Conservation (phyloP, 1,140 invertebrate species). For the Drosophila tsacasi region DNA sequence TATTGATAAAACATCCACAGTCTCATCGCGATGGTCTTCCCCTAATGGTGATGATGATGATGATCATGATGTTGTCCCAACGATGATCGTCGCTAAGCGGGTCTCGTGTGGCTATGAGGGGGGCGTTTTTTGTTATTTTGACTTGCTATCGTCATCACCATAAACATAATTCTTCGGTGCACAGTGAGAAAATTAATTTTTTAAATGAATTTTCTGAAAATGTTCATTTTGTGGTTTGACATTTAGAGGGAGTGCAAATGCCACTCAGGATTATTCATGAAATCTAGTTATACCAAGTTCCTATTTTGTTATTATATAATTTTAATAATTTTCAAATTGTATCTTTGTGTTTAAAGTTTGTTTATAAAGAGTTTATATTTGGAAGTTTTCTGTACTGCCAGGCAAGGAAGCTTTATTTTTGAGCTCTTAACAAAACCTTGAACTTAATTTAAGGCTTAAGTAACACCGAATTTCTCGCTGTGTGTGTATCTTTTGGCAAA, state of each 20-base stretch:
- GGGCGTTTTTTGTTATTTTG: constrained; percentile 45
- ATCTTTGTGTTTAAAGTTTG: not conserved
- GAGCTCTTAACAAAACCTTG: not conserved
- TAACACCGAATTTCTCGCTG: not conserved
- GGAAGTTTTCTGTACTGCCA: too few relatives aligned
- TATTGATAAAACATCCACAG: constrained; percentile 70
- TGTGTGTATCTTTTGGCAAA: constrained; percentile 34
- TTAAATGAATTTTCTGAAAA: not conserved
- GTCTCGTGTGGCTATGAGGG: constrained; percentile 67
- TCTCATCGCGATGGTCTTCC: constrained; percentile 25
- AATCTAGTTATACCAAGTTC: not conserved
- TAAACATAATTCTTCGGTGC: constrained; percentile 72
- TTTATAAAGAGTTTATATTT: not conserved
- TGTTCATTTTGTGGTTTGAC: not conserved
- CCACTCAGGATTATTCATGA: not conserved
- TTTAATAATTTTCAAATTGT: not conserved
- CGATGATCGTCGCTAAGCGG: constrained; percentile 9
- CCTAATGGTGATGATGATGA: constrained; percentile 19
- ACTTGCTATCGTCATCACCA: constrained; percentile 67
- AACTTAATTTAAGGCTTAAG: not conserved
- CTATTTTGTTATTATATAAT: not conserved
- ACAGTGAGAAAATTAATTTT: not conserved
- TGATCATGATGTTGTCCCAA: constrained; percentile 25
- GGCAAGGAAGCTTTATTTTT: too few relatives aligned
- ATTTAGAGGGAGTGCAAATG: not conserved